A percentile compares a stretch with the other conserved stretches of the same genome.
phyloP scores from a whole-genome alignment of 2,113 vertebrate species.

The Micronycteris hirsuta region DNA sequence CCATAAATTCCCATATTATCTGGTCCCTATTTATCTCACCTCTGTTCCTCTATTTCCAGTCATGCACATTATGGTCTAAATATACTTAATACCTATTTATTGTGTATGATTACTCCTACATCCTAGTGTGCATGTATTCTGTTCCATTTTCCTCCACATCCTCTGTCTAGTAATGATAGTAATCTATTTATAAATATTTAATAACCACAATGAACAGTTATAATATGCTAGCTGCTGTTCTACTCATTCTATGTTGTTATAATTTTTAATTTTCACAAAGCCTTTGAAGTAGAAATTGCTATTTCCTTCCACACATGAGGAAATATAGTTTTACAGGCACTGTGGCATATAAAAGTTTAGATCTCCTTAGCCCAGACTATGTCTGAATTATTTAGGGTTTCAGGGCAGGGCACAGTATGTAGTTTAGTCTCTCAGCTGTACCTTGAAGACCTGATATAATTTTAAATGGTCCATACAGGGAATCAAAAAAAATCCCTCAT shows the following conservation, averaged over 20 bases:
- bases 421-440: background rate
- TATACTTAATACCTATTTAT: background rate
- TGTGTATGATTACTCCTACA: background rate
- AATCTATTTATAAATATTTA: background rate
- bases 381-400: background rate
- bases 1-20: background rate
- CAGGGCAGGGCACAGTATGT: background rate
- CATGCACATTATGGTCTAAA: background rate
- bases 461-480: background rate
- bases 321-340: background rate
- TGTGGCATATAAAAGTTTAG: background rate
- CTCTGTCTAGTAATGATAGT: background rate
- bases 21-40: background rate
- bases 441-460: background rate
- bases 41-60: background rate
- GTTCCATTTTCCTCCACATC: background rate
- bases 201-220: background rate
- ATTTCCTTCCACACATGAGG: background rate
- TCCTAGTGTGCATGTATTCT: background rate
- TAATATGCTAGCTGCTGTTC: background rate
- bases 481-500: background rate
- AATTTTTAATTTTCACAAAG: background rate
- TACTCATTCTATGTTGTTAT: background rate
- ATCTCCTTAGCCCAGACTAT: background rate
- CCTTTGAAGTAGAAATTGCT: background rate